Conservation (phyloP, 1,140 invertebrate genomes). For the Limonius californicus region DNA sequence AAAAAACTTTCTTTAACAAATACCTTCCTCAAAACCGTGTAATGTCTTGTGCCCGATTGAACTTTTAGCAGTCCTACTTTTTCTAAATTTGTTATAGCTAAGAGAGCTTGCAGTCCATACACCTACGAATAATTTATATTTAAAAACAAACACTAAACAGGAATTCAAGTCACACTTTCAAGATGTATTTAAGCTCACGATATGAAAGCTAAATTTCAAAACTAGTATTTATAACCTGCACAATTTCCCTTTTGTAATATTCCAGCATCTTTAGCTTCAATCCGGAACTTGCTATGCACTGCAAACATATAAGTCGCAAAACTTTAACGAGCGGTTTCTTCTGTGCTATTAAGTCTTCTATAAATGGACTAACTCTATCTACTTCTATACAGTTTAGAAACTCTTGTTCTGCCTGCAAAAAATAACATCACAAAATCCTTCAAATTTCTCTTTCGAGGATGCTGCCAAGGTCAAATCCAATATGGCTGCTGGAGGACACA, state of each 20-base stretch:
- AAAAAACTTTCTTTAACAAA: background rate
- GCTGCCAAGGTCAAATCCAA: no score
- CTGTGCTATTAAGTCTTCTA: conserved; percentile 88
- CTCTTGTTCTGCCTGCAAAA: conserved; percentile 73
- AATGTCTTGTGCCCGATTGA: conserved; percentile 66
- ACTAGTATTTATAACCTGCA: conserved; percentile 52
- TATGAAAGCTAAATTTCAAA: background rate
- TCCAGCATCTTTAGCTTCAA: conserved; percentile 87
- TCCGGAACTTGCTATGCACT: conserved; percentile 83
- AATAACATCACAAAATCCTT: no score
- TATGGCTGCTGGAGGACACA: no score
- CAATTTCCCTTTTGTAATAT: conserved; percentile 88
- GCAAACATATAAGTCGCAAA: conserved; percentile 83
- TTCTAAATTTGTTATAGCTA: conserved; percentile 84
- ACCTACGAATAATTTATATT: conserved; percentile 49
- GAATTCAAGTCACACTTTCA: no score
- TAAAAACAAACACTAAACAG: no score
- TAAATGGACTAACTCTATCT: conserved; percentile 81
- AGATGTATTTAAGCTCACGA: no score
- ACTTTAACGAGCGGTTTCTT: conserved; percentile 79
- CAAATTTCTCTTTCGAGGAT: no score
- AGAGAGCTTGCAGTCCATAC: conserved; percentile 83
- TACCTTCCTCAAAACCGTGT: conserved; percentile 67
- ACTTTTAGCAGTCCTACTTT: conserved; percentile 76
- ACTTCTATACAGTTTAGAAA: conserved; percentile 87